These are phyloP conservation scores for Magallana nippona DNA, from an alignment of 2,888 invertebrate species.

Conservation along the genomic window DNA sequence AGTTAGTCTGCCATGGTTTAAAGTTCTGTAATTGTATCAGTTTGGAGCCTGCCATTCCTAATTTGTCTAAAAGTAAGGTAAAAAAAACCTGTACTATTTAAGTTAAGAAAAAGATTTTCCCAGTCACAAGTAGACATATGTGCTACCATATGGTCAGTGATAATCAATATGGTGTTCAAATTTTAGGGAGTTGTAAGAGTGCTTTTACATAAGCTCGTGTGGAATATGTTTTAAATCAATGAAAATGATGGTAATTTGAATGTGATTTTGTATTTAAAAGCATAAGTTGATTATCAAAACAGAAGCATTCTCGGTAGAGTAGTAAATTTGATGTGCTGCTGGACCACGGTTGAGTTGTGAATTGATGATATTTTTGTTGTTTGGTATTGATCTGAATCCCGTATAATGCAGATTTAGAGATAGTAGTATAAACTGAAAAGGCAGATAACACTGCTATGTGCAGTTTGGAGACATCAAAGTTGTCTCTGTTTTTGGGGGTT, in stretches of 20 bases:
- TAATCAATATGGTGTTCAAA: constrained; percentile 9
- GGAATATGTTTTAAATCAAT: background rate
- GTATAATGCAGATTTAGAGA: background rate
- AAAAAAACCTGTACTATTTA: background rate
- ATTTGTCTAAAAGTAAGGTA: background rate
- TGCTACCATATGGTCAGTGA: background rate
- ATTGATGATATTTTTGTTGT: background rate
- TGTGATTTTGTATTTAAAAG: background rate
- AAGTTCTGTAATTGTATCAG: background rate
- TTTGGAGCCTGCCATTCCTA: background rate
- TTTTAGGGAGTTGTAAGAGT: background rate
- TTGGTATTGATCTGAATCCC: background rate
- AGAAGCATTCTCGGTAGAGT: too few species aligned
- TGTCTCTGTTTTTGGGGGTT: too few species aligned
- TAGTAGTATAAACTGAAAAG: background rate
- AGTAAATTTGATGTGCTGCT: too few species aligned
- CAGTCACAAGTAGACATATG: background rate
- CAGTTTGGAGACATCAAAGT: too few species aligned
- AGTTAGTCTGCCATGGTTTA: background rate
- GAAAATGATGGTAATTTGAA: background rate
- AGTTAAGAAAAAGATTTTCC: background rate
- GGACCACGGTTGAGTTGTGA: background rate
- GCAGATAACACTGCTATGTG: too few species aligned
- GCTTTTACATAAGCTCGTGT: too few species aligned
- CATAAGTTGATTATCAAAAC: too few species aligned